phyloP scores from a whole-genome alignment of 2,797 vertebrate species.

The Euphonia xanthogaster region DNA sequence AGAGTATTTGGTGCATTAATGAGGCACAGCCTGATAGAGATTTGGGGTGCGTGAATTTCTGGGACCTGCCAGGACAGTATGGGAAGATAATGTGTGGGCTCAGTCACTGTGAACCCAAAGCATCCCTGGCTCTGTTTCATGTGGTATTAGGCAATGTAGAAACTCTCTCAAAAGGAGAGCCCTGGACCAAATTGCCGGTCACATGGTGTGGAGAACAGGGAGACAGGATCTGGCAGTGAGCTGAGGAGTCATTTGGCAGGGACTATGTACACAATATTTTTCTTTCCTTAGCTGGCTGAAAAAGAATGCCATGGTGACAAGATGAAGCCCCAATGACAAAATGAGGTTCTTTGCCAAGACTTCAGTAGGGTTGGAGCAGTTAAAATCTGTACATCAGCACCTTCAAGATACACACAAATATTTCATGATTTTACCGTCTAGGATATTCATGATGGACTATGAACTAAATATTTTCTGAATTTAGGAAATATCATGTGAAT shows the following conservation, averaged over 20 bases:
- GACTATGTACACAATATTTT: background rate
- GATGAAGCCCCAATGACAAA: background rate
- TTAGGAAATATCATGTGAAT: background rate
- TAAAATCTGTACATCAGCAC: background rate
- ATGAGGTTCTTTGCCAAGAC: background rate
- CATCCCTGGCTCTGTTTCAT: background rate
- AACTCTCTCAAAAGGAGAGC: background rate
- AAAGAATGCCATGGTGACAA: background rate
- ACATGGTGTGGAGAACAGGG: rapidly evolving
- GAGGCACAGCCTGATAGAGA: background rate
- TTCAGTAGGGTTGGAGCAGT: background rate
- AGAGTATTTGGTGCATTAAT: background rate
- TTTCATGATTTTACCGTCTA: background rate
- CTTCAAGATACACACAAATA: background rate
- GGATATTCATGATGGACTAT: background rate
- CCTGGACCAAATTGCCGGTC: background rate
- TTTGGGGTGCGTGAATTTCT: background rate
- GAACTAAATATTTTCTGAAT: background rate
- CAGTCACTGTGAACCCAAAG: background rate
- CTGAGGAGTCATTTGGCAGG: background rate
- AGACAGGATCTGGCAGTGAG: background rate
- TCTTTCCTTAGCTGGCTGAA: background rate
- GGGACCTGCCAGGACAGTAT: background rate
- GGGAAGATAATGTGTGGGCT: background rate
- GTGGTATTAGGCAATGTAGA: background rate